phyloP scores from a whole-genome alignment of 1,140 invertebrate species.

The Caenorhabditis briggsae region DNA sequence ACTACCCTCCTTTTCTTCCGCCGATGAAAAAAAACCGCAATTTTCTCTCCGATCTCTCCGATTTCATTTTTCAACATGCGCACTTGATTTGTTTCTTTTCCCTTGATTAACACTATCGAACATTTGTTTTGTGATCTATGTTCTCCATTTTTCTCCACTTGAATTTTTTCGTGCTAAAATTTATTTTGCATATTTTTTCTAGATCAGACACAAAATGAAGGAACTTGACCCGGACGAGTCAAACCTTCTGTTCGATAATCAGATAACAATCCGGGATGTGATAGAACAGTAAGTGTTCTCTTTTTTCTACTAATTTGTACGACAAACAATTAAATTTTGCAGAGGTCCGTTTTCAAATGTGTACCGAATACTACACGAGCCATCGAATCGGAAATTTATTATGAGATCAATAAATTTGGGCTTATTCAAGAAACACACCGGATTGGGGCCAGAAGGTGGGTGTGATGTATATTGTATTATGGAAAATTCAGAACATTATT shows the following conservation, averaged over 20 bases:
- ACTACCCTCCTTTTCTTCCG: neutral
- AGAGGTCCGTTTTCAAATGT: constrained; percentile 51
- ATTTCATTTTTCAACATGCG: constrained; percentile 49
- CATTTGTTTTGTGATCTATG: neutral
- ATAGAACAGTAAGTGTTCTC: constrained; percentile 47
- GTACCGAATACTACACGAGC: constrained; percentile 9
- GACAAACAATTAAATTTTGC: neutral
- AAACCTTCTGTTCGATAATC: constrained; percentile 43
- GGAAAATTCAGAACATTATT: no score
- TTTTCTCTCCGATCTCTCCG: constrained; percentile 38
- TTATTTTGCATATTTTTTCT: neutral
- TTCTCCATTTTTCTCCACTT: neutral
- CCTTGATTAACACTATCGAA: neutral
- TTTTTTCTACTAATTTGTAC: neutral
- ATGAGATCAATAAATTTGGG: constrained; percentile 16
- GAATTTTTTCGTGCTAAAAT: neutral
- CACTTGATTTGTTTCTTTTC: constrained; percentile 15
- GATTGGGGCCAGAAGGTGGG: constrained; percentile 25
- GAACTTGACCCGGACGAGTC: constrained; percentile 55
- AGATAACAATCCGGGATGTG: constrained; percentile 35
- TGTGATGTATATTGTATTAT: no score
- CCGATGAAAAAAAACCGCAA: constrained; percentile 7
- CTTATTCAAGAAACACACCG: constrained; percentile 37
- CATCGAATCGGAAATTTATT: constrained; percentile 26
- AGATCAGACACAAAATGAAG: constrained; percentile 25